Evolutionary conservation across 37 sponge, comb jelly and placozoan species (phyloP), one percentile per base, ranked within the genome.

Genomic region (Lycopodina hypogea): DNA sequence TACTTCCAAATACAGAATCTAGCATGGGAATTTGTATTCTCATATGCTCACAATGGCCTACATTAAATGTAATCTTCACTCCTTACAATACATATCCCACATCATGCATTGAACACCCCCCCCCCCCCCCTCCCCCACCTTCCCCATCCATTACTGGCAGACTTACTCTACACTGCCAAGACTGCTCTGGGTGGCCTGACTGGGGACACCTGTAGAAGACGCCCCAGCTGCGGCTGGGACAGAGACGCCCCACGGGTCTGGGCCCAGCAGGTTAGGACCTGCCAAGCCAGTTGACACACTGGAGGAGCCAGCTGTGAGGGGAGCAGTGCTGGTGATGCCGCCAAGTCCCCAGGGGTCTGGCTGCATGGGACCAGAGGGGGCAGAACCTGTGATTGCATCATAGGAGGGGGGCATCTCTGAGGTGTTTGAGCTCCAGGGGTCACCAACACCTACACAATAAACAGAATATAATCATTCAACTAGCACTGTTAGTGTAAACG

Each of bases 361-460:
- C 48, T 4, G 48, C 9, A 9, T 9, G 48, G 48, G 48, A 45
- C 48, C 48, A 12, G 66, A 30, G 37, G 58, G 37, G 40, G 61
- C 30, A 51, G 65, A n/a, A 14, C 35, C 56, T 3, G 73, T 9
- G 42, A 81, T 60, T 28, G 53, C 56, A 50, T 76, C 84, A 48
- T 82, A 83, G 21, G 89, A 78, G 12, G 83, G 83, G 37, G 82
- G 83, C 0, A 78, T 78, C 11, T 35, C 58, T 35, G 52, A 6
- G 18, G 52, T 48, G 19, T 3, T 52, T 2, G 48, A 29, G 30
- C 68, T 75, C 89, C 89, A 88, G 19, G 89, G 89, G 65, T 88
- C 89, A 32, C 23, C 41, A 12, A 70, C 30, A 59, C 66, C 74
- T 70, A 15, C 35, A 66, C 18, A 37, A 59, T 3, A 59, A 3